Percentiles rank a stretch among this genome's conserved stretches.
Evolutionary conservation across 2,113 vertebrate species (phyloP).

Genomic region (Murina feae): DNA sequence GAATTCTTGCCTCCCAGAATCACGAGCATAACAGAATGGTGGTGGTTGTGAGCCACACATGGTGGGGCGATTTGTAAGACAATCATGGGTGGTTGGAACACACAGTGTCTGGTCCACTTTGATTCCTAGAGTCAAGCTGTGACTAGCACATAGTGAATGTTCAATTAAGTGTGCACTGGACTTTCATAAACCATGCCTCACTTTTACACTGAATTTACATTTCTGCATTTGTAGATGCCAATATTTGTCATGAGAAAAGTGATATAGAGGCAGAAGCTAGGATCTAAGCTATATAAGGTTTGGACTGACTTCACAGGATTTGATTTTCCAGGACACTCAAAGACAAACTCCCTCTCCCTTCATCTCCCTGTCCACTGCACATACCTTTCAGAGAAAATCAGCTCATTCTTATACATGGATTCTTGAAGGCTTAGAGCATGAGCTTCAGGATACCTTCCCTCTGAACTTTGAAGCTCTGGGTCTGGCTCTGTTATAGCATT

Average conservation of each 20-base stretch:
- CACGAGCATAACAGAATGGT: not conserved
- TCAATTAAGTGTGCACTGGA: not conserved
- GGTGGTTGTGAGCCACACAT: not conserved
- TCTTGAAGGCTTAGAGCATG: not conserved
- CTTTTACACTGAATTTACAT: not conserved
- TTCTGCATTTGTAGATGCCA: not conserved
- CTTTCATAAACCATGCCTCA: not conserved
- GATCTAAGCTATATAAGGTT: not conserved
- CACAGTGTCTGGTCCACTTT: not conserved
- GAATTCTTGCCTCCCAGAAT: not conserved
- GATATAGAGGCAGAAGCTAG: not conserved
- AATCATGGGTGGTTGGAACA: not conserved
- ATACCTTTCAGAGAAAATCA: not conserved
- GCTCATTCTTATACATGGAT: not conserved
- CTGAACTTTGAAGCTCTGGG: not conserved
- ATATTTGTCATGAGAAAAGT: not conserved
- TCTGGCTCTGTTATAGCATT: not conserved
- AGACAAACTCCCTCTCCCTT: not conserved
- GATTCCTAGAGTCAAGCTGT: not conserved
- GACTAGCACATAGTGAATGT: not conserved
- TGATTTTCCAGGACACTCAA: not conserved
- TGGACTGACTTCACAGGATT: not conserved
- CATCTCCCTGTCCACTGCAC: not conserved
- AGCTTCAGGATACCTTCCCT: not conserved
- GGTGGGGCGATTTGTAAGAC: not conserved